Conservation (phyloP, 2,113 vertebrate genomes). For the Cavia porcellus region DNA sequence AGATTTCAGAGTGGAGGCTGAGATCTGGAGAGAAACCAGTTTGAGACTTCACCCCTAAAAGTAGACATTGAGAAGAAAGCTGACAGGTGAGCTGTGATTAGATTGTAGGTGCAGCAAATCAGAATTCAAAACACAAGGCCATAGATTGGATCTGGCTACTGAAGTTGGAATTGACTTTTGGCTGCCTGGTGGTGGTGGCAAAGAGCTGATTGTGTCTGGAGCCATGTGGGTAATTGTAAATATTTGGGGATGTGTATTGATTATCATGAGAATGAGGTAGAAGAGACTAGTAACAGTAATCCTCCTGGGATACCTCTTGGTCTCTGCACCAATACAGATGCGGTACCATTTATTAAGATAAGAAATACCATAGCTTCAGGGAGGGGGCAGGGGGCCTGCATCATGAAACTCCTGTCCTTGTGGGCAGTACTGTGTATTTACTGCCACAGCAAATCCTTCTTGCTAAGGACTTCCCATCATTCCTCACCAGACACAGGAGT, state of each 20-base stretch:
- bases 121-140: neutral
- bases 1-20: constrained; percentile 15
- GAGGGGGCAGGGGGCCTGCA: fast-evolving
- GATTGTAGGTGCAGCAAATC: neutral
- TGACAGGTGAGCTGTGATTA: neutral
- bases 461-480: neutral
- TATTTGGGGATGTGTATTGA: neutral
- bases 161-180: neutral
- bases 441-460: neutral
- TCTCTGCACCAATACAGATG: neutral
- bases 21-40: neutral
- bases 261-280: neutral
- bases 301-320: neutral
- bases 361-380: neutral
- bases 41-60: neutral
- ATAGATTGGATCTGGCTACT: neutral
- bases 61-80: neutral
- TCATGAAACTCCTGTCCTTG: neutral
- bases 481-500: neutral
- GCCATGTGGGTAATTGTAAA: neutral
- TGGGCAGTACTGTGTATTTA: fast-evolving
- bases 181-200: neutral
- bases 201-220: neutral
- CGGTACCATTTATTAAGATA: neutral
- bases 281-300: neutral